Evolutionary conservation across 1,140 invertebrate genomes (phyloP), one percentile per base, ranked within the genome.

Genomic region (Copidosoma floridanum): DNA sequence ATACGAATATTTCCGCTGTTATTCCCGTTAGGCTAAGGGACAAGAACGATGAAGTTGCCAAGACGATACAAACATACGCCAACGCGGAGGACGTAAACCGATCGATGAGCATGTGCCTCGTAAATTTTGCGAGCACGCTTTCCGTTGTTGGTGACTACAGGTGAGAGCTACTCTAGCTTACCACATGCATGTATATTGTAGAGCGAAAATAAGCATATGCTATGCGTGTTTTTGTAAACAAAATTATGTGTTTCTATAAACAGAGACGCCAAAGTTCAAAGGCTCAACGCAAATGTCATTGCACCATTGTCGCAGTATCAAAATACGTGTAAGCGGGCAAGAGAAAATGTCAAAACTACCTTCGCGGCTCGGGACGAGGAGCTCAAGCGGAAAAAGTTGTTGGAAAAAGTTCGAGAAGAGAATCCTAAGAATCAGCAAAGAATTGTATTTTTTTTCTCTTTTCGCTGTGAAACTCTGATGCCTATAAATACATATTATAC

Each of bases 301-400:
- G 76, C 82, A 21, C 84, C 89, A 53, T 73, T 91, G 53, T 84
- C 84, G 6, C 85, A 88, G 62, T 92, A 91, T 65, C 85, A 88
- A 67, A 79, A 78, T 4, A 85, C 89, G 57, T 92, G 89, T 66
- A 89, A 88, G 68, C 83, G 87, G 63, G 85, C 87, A 0, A 82
- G 86, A 23, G 87, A 89, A 47, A 88, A 89, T 71, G 77, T 91
- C 0, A 89, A 89, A 65, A 83, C 85, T 65, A 88, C 88, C 12
- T 86, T 89, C 64, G 81, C 81, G 40, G 85, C 85, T 0, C 80
- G 86, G 21, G 87, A 89, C 56, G 86, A 84, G 68, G 88, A 91
- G 74, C 75, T 89, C 12, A 78, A 83, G 2, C 77, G 85, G 37
- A 86, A 86, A 65, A 84, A 84, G 63, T 81, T 86, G 20, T 67